Percentiles rank a stretch among this genome's conserved stretches.
These are phyloP conservation scores for Volucella inflata DNA, from an alignment of 2,888 invertebrate genomes.

Conservation along the genomic window DNA sequence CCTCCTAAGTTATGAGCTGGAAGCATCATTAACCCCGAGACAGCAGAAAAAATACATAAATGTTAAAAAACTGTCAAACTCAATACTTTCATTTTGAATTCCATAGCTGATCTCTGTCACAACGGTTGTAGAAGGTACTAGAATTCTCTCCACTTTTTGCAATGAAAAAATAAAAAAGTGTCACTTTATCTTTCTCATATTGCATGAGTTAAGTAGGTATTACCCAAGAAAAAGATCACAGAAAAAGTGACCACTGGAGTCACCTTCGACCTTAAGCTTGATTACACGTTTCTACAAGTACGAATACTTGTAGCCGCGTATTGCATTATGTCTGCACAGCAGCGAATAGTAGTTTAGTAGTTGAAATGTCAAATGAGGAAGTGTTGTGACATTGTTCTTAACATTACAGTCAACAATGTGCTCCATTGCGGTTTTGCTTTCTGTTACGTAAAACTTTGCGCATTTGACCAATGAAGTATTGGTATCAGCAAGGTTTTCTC, in stretches of 20 bases:
- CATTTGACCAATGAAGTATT: constrained; percentile 10
- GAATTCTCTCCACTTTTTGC: background rate
- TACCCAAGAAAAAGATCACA: constrained; percentile 55
- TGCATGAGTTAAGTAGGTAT: constrained; percentile 27
- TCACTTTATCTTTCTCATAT: background rate
- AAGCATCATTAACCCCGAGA: constrained; percentile 35
- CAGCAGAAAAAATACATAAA: constrained; percentile 6
- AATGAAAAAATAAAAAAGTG: constrained; percentile 7
- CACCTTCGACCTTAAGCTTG: constrained; percentile 67
- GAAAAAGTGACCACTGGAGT: constrained; percentile 53
- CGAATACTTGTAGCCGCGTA: background rate
- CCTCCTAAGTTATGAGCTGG: constrained; percentile 10
- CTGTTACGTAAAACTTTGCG: constrained; percentile 62
- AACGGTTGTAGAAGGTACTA: background rate
- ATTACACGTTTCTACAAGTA: constrained; percentile 14
- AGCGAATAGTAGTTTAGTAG: constrained; percentile 31
- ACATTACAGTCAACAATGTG: constrained; percentile 46
- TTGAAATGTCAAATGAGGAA: constrained; percentile 74
- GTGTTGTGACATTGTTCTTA: constrained; percentile 65
- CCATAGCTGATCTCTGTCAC: constrained; percentile 45
- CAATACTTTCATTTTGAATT: constrained; percentile 41
- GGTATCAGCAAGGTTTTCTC: constrained; percentile 56
- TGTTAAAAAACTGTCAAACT: constrained; percentile 50
- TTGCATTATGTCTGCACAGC: constrained; percentile 15
- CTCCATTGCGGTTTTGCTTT: constrained; percentile 53